Base-by-base conservation (phyloP, 2,797 vertebrate genomes). In the Hypotaenidia philippensis region DNA sequence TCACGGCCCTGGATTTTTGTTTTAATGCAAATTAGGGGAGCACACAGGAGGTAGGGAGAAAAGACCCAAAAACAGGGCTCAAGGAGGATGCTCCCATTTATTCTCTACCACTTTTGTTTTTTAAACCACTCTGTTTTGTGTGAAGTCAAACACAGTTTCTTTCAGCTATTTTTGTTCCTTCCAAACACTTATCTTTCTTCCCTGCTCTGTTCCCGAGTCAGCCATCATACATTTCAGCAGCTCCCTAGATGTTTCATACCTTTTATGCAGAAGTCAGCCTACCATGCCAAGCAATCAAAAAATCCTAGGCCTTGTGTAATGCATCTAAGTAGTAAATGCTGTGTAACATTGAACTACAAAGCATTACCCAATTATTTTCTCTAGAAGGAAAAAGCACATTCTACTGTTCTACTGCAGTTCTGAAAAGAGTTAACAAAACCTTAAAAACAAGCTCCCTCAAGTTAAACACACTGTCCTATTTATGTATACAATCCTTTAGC, bases 191-290 rank as follows among this genome's bases (percentile, higher is more conserved):
- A 56, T 32, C 22, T 87, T 77, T 89, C 52, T 77, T 81, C 40
- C 76, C 64, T 53, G 59, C 34, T 87, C 90, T 61, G 83, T 92
- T 93, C 56, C 64, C 10, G 44, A 92, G 60, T 34, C 86, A 89
- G 34, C 1, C 12, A 75, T 45, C 29, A 50, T 10, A 60, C 20
- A 13, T n/a, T 89, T 41, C 82, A 87, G 57, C 59, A 88, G 31
- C 45, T 86, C 61, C 47, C 64, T 21, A 78, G 10, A 3, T 23
- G 86, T 56, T 88, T 83, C 47, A 68, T 15, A 29, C 3, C 16
- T 31, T 56, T 91, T 52, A 57, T 8, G 40, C 10, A 63, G 44
- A 82, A 68, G 20, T 45, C 70, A 91, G 32, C 34, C 45, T 65
- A 31, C 19, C 60, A 76, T 5, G 0, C 52, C 80, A 79, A 11